Evolutionary conservation across 2,888 invertebrate species (phyloP).

Genomic region (Achlya flavicornis): DNA sequence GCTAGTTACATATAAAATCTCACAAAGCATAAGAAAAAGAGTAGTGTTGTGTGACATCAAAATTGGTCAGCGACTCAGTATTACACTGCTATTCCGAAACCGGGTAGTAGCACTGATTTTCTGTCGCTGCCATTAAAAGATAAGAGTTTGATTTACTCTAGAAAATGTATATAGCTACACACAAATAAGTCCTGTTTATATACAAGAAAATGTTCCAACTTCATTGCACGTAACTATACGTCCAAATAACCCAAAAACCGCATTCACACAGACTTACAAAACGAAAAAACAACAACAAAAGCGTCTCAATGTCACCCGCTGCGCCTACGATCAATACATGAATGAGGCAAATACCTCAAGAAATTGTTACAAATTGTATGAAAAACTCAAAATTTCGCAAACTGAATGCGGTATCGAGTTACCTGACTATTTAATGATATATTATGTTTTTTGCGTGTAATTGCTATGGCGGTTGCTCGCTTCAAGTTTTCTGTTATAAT

Average conservation of each 20-base stretch:
- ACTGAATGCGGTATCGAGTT: conserved; percentile 8
- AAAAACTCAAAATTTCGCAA: conserved; percentile 16
- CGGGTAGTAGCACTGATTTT: too few relatives aligned
- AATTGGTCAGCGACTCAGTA: too few relatives aligned
- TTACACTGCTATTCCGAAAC: too few relatives aligned
- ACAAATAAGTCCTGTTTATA: too few relatives aligned
- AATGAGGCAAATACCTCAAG: conserved; percentile 28
- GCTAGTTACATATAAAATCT: too few relatives aligned
- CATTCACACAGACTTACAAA: conserved; percentile 45
- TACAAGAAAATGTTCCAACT: neutral
- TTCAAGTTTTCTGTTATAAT: neutral
- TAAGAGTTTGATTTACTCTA: too few relatives aligned
- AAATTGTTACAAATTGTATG: conserved; percentile 17
- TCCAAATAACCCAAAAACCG: conserved; percentile 61
- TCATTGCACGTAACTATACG: conserved; percentile 19
- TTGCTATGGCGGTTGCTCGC: neutral
- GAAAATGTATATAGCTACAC: too few relatives aligned
- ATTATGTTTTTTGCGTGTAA: neutral
- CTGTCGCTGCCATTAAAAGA: too few relatives aligned
- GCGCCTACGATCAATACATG: conserved; percentile 29
- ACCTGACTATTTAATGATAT: neutral
- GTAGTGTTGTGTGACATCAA: too few relatives aligned
- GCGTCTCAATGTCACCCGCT: conserved; percentile 48
- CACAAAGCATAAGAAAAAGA: too few relatives aligned
- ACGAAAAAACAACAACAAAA: conserved; percentile 32